Conservation (phyloP, 2,797 vertebrate genomes). For the Atherinosoma microstoma region DNA sequence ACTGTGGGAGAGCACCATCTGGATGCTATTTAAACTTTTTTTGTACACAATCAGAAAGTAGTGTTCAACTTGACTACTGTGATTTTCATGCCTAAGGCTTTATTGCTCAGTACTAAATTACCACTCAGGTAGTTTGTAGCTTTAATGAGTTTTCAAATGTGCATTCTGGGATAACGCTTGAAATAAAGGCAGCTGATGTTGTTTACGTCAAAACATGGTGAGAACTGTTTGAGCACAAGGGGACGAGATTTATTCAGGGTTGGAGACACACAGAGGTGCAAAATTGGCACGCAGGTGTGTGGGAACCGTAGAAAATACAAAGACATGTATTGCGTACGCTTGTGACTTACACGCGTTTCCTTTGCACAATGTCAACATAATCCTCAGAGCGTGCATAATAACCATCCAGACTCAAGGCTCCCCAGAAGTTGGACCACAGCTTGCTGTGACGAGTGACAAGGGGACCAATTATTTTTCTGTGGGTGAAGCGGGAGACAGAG, state of each 20-base stretch:
- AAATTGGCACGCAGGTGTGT: conserved; percentile 8
- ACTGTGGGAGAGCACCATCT: conserved; percentile 32
- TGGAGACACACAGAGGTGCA: conserved; percentile 11
- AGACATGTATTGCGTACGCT: conserved; percentile 10
- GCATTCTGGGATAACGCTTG: conserved; percentile 10
- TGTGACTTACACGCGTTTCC: conserved; percentile 92
- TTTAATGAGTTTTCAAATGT: conserved; percentile 8
- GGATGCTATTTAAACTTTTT: conserved; percentile 38
- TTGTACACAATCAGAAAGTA: conserved; percentile 29
- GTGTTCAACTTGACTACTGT: conserved; percentile 10
- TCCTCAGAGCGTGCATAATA: conserved; percentile 98
- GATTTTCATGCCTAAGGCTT: conserved; percentile 4
- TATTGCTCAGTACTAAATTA: conserved; percentile 9
- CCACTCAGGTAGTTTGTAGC: not conserved
- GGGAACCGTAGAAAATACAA: conserved; percentile 30
- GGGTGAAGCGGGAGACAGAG: conserved; percentile 47
- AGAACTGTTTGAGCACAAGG: not conserved
- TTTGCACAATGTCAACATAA: conserved; percentile 97
- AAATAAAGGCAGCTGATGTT: not conserved
- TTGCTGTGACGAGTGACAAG: conserved; percentile 95
- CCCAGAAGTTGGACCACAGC: conserved; percentile 99
- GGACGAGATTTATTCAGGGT: conserved; percentile 12
- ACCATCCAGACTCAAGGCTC: conserved; percentile 93
- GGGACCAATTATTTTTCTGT: conserved; percentile 95
- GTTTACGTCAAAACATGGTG: conserved; percentile 14